Base-by-base conservation (phyloP, 2,113 vertebrate species). In the Rousettus leschenaultii region DNA sequence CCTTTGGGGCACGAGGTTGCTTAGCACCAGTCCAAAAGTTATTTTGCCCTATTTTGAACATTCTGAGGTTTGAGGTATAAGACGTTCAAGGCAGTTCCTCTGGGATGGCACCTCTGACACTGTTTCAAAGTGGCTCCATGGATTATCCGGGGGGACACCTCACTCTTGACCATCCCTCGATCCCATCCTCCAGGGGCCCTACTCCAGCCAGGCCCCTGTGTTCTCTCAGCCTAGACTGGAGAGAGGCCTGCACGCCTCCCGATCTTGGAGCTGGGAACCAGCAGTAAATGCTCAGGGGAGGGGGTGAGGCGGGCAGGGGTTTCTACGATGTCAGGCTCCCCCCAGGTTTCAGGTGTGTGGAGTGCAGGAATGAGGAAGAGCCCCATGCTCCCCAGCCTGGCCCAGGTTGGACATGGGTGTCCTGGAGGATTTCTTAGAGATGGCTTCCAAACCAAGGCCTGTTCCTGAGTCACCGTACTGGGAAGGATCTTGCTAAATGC, bases 351-450 rank as follows among this genome's bases (percentile, higher is more conserved):
- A n/a, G 33, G 26, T 18, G 7, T 73, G 7, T 48, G 4, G 35
- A 28, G 8, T 35, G 6, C 35, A 30, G 38, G 24, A 66, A 68
- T 26, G 0, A 0, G 21, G 15, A 53, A 45, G 82, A 55, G 8
- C 6, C 38, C 77, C 40, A 24, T 65, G 45, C 33, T 38, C 30
- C 63, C 53, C 22, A 10, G 0, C 38, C 55, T 12, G 80, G 45
- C 26, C 77, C 65, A 57, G 43, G 30, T 11, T 48, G 1, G 45
- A 48, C 30, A 7, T 6, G 15, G 45, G 30, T 28, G 74, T 40
- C 86, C 80, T 73, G 74, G 71, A 93, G 57, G 65, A 15, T 86
- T 66, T 90, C 86, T 71, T 28, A 24, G 95, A 93, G 35, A 21
- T 1, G 4, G 79, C 14, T 22, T 73, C 80, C 73, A 73, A 40